Evolutionary conservation across 2,888 invertebrate genomes (phyloP).

Genomic region (Horisme vitalbata): DNA sequence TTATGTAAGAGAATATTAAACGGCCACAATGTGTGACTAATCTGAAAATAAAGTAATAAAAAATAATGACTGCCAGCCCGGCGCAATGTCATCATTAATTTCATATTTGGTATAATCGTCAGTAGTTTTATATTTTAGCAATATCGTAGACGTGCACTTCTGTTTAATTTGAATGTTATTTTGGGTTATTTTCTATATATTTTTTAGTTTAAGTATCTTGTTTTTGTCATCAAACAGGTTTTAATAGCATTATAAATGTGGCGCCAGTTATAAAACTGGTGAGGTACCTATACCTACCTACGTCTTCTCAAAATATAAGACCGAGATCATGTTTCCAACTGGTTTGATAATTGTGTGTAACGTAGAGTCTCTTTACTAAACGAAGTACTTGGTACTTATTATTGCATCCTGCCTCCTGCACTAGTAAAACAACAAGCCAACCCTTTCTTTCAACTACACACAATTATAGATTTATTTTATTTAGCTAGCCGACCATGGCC

Average conservation of each 20-base stretch:
- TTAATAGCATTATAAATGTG: background rate
- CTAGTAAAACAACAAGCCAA: constrained; percentile 38
- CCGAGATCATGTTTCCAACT: no score
- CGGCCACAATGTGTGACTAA: constrained; percentile 2
- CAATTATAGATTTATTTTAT: constrained; percentile 54
- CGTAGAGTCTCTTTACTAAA: background rate
- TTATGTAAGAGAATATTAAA: constrained; percentile 1
- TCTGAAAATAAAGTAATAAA: constrained; percentile 18
- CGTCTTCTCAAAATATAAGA: background rate
- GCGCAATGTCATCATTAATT: background rate
- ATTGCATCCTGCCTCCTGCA: constrained; percentile 12
- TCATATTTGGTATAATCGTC: constrained; percentile 1
- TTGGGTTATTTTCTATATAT: background rate
- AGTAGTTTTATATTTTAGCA: no score
- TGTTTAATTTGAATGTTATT: background rate
- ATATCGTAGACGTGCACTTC: no score
- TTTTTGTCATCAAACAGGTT: background rate
- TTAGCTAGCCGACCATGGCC: constrained; percentile 31
- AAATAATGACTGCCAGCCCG: constrained; percentile 9
- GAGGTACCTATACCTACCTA: no score
- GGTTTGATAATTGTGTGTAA: background rate
- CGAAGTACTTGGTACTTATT: background rate
- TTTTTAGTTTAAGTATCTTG: no score
- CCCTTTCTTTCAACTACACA: constrained; percentile 48
- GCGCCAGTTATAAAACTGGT: background rate